These are phyloP conservation scores for Gadopsis bispinosus DNA, from an alignment of 2,797 vertebrate species.

Conservation along the genomic window DNA sequence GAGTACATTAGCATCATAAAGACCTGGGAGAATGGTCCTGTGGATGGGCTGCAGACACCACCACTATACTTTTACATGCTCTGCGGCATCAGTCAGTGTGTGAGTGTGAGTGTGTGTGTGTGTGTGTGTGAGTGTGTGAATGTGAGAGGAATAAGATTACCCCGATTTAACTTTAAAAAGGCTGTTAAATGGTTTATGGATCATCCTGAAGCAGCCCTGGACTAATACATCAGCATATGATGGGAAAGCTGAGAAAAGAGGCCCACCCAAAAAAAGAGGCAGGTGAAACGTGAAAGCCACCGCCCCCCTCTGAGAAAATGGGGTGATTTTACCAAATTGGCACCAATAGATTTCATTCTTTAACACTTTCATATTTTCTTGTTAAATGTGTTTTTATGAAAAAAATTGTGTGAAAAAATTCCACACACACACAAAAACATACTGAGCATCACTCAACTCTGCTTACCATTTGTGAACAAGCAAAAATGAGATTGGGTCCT, in stretches of 20 bases:
- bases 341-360: slow-evolving; percentile 4
- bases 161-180: slow-evolving; percentile 81
- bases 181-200: slow-evolving; percentile 83
- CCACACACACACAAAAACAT: not conserved
- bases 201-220: slow-evolving; percentile 68
- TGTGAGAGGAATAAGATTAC: slow-evolving; percentile 80
- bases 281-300: slow-evolving; percentile 45
- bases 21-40: slow-evolving; percentile 82
- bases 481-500: slow-evolving; percentile 25
- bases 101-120: slow-evolving; percentile 42
- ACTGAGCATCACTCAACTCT: not conserved
- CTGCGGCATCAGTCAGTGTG: slow-evolving; percentile 55
- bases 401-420: not conserved
- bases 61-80: slow-evolving; percentile 74
- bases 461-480: slow-evolving; percentile 13
- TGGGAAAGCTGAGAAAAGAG: slow-evolving; percentile 40
- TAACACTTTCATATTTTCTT: slow-evolving; percentile 3
- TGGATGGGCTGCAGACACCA: slow-evolving; percentile 78
- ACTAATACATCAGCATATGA: slow-evolving; percentile 73
- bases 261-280: slow-evolving; percentile 23
- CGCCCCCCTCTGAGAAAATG: slow-evolving; percentile 19
- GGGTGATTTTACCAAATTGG: slow-evolving; percentile 5
- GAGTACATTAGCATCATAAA: slow-evolving; percentile 90
- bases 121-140: slow-evolving; percentile 39
- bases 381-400: not conserved